Base-by-base conservation (phyloP, 2,113 vertebrate genomes). In the Syrrhaptes paradoxus region DNA sequence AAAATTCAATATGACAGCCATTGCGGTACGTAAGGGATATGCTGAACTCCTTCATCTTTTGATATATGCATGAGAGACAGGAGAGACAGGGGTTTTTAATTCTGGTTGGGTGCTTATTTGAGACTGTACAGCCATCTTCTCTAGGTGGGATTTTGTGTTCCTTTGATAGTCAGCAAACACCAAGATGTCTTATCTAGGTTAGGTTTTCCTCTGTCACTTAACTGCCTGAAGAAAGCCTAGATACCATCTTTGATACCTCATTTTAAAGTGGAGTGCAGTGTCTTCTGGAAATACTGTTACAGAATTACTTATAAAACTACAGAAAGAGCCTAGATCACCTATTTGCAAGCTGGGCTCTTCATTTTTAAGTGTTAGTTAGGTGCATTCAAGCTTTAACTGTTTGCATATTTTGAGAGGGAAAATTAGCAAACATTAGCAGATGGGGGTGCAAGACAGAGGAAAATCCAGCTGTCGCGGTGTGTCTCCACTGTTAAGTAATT, bases 41-140 rank as follows among this genome's bases (percentile, higher is more conserved):
- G 6, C 52, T 49, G 32, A 85, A 62, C 59, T 89, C 55, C 46
- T 80, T 61, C 29, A 45, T 90, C 65, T 70, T 73, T 54, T 74
- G 81, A 38, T 81, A n/a, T 93, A 70, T 19, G 11, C 25, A 51
- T 1, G 1, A 65, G 43, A 78, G 81, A 74, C 70, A 57, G 65
- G 63, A 82, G 87, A 79, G 72, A 80, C 59, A 62, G 71, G 43
- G 4, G 6, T 13, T 52, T 81, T 78, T 32, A 55, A 55, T 87
- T 91, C 29, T 52, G 8, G 17, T 59, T 85, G 52, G 87, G 93
- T 87, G 70, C 55, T 87, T 94, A 46, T 93, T 95, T 89, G 85
- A 94, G 81, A 54, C 36, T 85, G n/a, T 67, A 51, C 74, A 82
- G 74, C 66, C 85, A 59, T 82, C 71, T 85, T 89, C 77, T 93